Evolutionary conservation across 2,888 invertebrate species (phyloP), one percentile per base, ranked within the genome.

Genomic region (Caprella mutica): DNA sequence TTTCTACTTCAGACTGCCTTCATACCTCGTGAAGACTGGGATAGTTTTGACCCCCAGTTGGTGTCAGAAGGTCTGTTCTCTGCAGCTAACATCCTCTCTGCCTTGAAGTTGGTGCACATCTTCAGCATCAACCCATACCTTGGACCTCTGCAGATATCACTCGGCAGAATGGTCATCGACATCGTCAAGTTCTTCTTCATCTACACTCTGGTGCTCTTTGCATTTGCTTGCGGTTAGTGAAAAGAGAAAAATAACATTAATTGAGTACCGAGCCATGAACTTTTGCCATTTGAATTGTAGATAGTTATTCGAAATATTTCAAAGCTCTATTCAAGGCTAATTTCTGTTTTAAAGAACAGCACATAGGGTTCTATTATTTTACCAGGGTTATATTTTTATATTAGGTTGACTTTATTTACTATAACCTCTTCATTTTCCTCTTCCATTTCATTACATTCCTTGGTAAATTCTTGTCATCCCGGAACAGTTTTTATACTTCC

Each of bases 111-210:
- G 71, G 85, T 93, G 23, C 90, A 92, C 71, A 77, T 92, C 68
- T 92, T 92, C 75, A 91, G 91, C 55, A 88, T 92, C 69, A 91
- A 91, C 75, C 91, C 92, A 3, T 89, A 92, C 72, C 74, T 93
- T 68, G 92, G 92, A 3, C 92, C 91, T 4, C 77, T 92, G 67
- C 92, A 92, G 77, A 66, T 66, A 52, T 66, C 66, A 9, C 55
- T 66, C 29, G 66, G 77, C 5, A 55, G 67, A 43, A 67, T 67
- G 67, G 65, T 66, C 42, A 71, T 73, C 66, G 92, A 92, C 70
- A 91, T 92, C 67, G 82, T 91, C 64, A 91, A 92, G 72, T 92
- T 92, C 76, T 87, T 89, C 76, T 86, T 87, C 72, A 86, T 93
- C 71, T 91, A 89, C 72, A 80, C 83, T 12, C 75, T 89, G 68